Percentiles rank a stretch among this genome's conserved stretches.
phyloP scores from a whole-genome alignment of 2,888 invertebrate species.

The Neoscelio sp. region DNA sequence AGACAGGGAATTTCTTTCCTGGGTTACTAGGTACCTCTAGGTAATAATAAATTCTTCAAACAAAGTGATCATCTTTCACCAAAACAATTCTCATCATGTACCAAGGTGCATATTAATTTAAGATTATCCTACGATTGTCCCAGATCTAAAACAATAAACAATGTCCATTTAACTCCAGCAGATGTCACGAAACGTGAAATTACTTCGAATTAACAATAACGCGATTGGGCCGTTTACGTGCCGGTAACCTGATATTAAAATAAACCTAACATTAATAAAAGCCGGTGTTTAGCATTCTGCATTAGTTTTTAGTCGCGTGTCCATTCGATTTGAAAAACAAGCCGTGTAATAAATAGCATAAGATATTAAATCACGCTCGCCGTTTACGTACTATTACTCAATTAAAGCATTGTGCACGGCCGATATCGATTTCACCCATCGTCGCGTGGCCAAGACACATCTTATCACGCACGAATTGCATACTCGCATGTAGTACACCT shows the following conservation, averaged over 20 bases:
- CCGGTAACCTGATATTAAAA: background rate
- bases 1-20: no score
- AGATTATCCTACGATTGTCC: no score
- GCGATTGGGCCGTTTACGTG: constrained; percentile 5
- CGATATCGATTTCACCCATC: constrained; percentile 26
- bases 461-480: constrained; percentile 25
- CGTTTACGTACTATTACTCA: constrained; percentile 30
- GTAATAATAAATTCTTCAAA: no score
- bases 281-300: background rate
- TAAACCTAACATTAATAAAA: background rate
- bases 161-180: constrained; percentile 4
- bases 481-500: constrained; percentile 28
- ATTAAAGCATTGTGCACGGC: constrained; percentile 10
- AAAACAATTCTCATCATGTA: no score
- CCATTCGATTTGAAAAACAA: constrained; percentile 11
- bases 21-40: no score
- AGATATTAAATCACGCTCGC: constrained; percentile 32
- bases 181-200: constrained; percentile 19
- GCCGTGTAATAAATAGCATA: constrained; percentile 27
- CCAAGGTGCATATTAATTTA: no score
- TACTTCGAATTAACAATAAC: constrained; percentile 15
- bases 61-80: no score
- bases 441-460: constrained; percentile 30
- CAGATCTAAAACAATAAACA: constrained; percentile 17
- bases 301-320: constrained; percentile 20